Percentiles rank a stretch among this genome's conserved stretches.
phyloP scores from a whole-genome alignment of 2,797 vertebrate genomes.

The Enteromius fasciolatus region DNA sequence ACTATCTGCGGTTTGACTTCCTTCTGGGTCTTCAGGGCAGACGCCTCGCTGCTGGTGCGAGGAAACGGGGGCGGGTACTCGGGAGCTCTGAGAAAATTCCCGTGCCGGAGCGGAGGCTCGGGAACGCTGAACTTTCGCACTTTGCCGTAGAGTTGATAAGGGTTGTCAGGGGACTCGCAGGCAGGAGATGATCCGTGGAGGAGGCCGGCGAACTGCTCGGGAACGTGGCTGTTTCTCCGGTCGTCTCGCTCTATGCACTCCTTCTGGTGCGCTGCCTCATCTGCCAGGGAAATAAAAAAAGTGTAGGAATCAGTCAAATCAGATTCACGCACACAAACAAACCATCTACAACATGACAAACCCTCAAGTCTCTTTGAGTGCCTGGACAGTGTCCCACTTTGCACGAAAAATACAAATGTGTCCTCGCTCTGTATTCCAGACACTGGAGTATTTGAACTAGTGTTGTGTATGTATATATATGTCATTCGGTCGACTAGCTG shows the following conservation, averaged over 20 bases:
- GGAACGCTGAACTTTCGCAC: conserved; percentile 69
- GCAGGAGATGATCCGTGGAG: conserved; percentile 95
- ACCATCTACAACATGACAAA: conserved; percentile 10
- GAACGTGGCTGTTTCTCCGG: conserved; percentile 84
- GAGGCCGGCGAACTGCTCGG: conserved; percentile 92
- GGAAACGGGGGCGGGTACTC: conserved; percentile 72
- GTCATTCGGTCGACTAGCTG: conserved; percentile 35
- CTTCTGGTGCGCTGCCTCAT: conserved; percentile 71
- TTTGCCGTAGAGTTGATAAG: conserved; percentile 89
- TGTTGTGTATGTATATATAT: conserved; percentile 50
- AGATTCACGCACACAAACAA: conserved; percentile 7
- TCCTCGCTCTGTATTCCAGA: neutral
- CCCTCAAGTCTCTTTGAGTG: neutral
- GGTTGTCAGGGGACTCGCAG: conserved; percentile 92
- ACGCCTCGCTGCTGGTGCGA: conserved; percentile 66
- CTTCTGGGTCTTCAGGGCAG: conserved; percentile 65
- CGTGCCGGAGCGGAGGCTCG: conserved; percentile 67
- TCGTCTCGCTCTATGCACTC: conserved; percentile 75
- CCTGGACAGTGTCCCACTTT: conserved; percentile 8
- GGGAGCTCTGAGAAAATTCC: conserved; percentile 72
- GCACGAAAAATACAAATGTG: conserved; percentile 18
- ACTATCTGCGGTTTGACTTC: conserved; percentile 90
- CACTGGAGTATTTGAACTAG: conserved; percentile 3
- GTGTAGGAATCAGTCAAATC: neutral
- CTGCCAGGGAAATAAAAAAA: conserved; percentile 52